Evolutionary conservation across 2,888 invertebrate genomes (phyloP).

Genomic region (Archips xylosteana): DNA sequence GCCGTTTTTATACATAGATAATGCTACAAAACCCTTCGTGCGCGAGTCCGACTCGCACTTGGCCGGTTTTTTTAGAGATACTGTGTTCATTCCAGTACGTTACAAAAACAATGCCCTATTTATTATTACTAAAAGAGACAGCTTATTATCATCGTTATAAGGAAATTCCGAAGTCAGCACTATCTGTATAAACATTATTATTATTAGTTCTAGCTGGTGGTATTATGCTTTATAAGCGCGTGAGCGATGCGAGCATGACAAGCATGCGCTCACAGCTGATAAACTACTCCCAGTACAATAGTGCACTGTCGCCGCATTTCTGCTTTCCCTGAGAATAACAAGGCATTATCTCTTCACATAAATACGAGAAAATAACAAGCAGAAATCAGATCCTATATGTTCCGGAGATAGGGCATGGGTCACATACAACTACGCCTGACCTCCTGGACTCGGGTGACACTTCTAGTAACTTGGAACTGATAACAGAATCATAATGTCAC

Average conservation of each 20-base stretch:
- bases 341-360: slow-evolving; percentile 45
- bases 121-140: not conserved
- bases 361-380: slow-evolving; percentile 52
- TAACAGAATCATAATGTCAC: slow-evolving; percentile 15
- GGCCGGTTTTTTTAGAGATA: no score
- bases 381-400: slow-evolving; percentile 46
- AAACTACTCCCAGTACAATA: slow-evolving; percentile 13
- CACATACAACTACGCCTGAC: slow-evolving; percentile 5
- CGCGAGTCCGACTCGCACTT: no score
- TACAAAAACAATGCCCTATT: not conserved
- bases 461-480: slow-evolving; percentile 25
- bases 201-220: not conserved
- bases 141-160: not conserved
- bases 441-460: slow-evolving; percentile 14
- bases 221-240: slow-evolving; percentile 1
- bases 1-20: no score
- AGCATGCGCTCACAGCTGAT: slow-evolving; percentile 22
- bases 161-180: slow-evolving; percentile 17
- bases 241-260: slow-evolving; percentile 20
- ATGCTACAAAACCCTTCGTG: no score
- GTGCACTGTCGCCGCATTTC: slow-evolving; percentile 34
- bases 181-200: no score
- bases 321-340: slow-evolving; percentile 50
- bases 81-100: not conserved
- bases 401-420: slow-evolving; percentile 30